Base-by-base conservation (phyloP, 1,140 invertebrate species). In the Trachymyrmex septentrionalis region DNA sequence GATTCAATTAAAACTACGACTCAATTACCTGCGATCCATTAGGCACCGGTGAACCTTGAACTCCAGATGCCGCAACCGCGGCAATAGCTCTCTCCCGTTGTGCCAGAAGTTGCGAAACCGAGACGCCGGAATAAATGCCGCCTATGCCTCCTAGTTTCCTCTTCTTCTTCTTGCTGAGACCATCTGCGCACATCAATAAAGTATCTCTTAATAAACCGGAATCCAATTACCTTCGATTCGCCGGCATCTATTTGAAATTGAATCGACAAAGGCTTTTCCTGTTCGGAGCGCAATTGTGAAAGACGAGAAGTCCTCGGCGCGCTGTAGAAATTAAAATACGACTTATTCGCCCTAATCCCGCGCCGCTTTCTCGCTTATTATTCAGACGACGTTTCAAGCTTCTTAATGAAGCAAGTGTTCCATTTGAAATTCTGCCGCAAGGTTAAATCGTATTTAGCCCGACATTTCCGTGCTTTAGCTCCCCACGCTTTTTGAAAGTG, bases 21-120 rank as follows among this genome's bases (percentile, higher is more conserved):
- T 75, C 81, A 86, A 91, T 93, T 95, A 95, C 95, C 93, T 95
- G 94, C 86, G 94, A 92, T 90, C 92, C 93, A 91, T 95, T 93
- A 76, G 92, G 80, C 81, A 92, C 80, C 67, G 93, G 86, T 72
- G 92, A 91, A 67, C 88, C 91, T 78, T 94, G 93, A 82, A 94
- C 90, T 87, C 87, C 92, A 66, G 92, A 92, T 81, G 93, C 91
- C 27, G 92, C 88, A 24, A 93, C 92, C 82, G 95, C 89, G 19
- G 90, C 91, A 87, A 95, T 91, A 75, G 94, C 91, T 94, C 93
- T 93, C 93, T 97, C 97, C 77, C 96, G 95, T 91, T 97, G 97
- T 55, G 96, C 96, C 93, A 97, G 95, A 85, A 97, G 94, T 94
- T 97, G 97, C 48, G 96, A 97, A 24, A 97, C 96, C 75, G 96